Evolutionary conservation across 64 coral and sea anemone genomes (phyloP), one percentile per base, ranked within the genome.

Genomic region (Pocillopora damicornis): DNA sequence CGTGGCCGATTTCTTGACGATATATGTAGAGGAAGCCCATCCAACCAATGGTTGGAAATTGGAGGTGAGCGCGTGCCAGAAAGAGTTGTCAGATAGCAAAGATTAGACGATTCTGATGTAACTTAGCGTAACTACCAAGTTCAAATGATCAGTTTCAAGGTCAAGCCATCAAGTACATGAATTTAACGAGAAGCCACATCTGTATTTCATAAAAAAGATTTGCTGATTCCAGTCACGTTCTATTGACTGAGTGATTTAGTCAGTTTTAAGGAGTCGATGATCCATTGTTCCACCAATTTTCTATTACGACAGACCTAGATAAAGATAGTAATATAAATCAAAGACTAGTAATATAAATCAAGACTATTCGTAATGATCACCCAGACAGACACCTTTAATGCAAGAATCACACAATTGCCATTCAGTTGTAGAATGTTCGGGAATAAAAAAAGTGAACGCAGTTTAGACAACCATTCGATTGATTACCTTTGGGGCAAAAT

Each of bases 1-100:
- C 71, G 77, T 93, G 9, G 95, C 91, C 63, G 95, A 98, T 75
- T 93, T 98, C 37, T 59, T 90, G 22, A 90, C 83, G 13, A 78
- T 98, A 12, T 98, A 98, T 78, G 77, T 98, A 0, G 81, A 93
- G 16, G 95, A 98, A 42, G 95, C 95, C 1, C 95, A 98, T 63
- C 95, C 95, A 0, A 35, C 35, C 18, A 91, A 98, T 37, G 95
- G 87, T 5, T 98, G 95, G 95, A 59, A 76, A 23, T 76, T 98
- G 15, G 75, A 98, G 86, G 95, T 98, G 78, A 88, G 75, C 7
- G 11, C 22, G 11, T 23, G 20, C 4, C 5, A 71, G n/a, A 20
- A 23, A 71, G 5, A 10, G 25, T 9, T 71, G 30, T 71, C 42
- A 71, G 25, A 20, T n/a, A 23, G 0, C 67, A 71, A 25, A 12